These are phyloP conservation scores for fruit fly (Drosophila melanogaster) DNA, from an alignment of 1,140 invertebrate species.

Conservation along the genomic window Release_6_plus_ISO1_MT NT_033779.5:7696001-7696500, in stretches of 20 bases:
- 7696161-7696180: slow-evolving; percentile 90
- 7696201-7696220: slow-evolving; percentile 33
- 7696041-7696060: slow-evolving; percentile 92
- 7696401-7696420: slow-evolving; percentile 32
- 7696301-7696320: slow-evolving; percentile 6
- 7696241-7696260: too few relatives aligned
- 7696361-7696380: slow-evolving; percentile 23
- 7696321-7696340: slow-evolving; percentile 7
- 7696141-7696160: slow-evolving; percentile 97
- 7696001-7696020: too few relatives aligned
- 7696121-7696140: slow-evolving; percentile 95
- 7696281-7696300: slow-evolving; percentile 7
- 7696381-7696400: slow-evolving; percentile 18
- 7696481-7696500: slow-evolving; percentile 14
- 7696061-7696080: slow-evolving; percentile 95
- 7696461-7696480: slow-evolving; percentile 1
- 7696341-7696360: slow-evolving; percentile 17
- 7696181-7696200: slow-evolving; percentile 72
- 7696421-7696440: slow-evolving; percentile 1
- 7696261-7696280: not conserved
- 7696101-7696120: slow-evolving; percentile 93
- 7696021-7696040: slow-evolving; percentile 91
- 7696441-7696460: not conserved
- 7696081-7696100: slow-evolving; percentile 89
- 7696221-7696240: not conserved